Base-by-base conservation (phyloP, 2,888 invertebrate genomes). In the Andrena dorsata region DNA sequence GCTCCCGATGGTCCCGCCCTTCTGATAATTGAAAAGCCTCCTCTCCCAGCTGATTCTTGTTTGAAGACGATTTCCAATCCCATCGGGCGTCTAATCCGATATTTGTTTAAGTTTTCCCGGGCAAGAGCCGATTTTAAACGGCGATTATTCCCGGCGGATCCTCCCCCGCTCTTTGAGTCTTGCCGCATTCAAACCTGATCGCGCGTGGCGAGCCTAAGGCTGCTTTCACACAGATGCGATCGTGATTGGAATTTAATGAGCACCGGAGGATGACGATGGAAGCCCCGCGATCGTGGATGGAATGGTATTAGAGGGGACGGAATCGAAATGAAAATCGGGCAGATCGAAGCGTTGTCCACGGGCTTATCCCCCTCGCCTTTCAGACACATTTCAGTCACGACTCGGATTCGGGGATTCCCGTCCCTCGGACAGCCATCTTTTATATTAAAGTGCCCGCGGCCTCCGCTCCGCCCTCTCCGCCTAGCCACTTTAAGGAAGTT, bases 21-120 rank as follows among this genome's bases (percentile, higher is more conserved):
- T 32, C 10, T 28, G 41, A 74, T 74, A 74, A 78, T 78, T 78
- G 77, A 74, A 78, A 66, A 61, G 2, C 20, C 49, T 20, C 16
- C 49, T 20, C n/a, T 5, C 13, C 58, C 16, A 2, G 8, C 32
- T 13, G 41, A n/a, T 35, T n/a, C 16, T 35, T 65, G 60, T 73
- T 56, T 49, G 53, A 47, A 23, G 58, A 35, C 47, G 32, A 64
- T 63, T 23, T 5, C 47, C 13, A 7, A 32, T 4, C 30, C 20
- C 7, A 8, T 26, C 4, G 13, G 2, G 23, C 7, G 41, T 30
- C 10, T 53, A 26, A 73, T 77, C 1, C 58, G 79, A 70, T 64
- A 32, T 49, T 75, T 69, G 58, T 72, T 71, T 35, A 35, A 72
- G 63, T 63, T 60, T 77, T 72, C 72, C 49, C 47, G 5, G 23